Evolutionary conservation across 2,797 vertebrate species (phyloP).

Genomic region (Eremophila alpestris): DNA sequence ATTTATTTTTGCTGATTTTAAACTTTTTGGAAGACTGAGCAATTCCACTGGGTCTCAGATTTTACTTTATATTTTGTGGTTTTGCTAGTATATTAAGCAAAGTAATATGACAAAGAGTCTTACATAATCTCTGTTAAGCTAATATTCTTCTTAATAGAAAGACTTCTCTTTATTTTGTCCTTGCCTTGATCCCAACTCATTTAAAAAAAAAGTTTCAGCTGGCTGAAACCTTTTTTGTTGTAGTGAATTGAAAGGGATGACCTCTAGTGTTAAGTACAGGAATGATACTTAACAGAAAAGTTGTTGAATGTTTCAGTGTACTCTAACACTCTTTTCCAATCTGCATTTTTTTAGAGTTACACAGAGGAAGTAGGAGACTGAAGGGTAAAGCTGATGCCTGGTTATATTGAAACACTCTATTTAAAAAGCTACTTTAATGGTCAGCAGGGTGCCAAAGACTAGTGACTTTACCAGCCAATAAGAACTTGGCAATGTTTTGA

Average conservation of each 20-base stretch:
- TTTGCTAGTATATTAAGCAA: not conserved
- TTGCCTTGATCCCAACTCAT: not conserved
- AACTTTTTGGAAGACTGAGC: not conserved
- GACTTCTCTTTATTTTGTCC: not conserved
- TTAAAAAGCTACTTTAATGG: not conserved
- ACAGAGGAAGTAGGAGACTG: not conserved
- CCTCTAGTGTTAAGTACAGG: conserved; percentile 26
- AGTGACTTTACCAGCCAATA: not conserved
- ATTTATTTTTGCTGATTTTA: not conserved
- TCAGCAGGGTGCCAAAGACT: not conserved
- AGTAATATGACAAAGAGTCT: not conserved
- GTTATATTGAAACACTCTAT: not conserved
- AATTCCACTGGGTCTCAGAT: not conserved
- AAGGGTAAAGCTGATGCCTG: not conserved
- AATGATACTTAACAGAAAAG: not conserved
- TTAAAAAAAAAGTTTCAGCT: not conserved
- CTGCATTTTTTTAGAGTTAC: not conserved
- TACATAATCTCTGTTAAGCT: not conserved
- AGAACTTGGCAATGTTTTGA: not conserved
- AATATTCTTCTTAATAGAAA: not conserved
- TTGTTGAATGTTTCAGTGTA: not conserved
- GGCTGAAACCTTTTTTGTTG: not conserved
- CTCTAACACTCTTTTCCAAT: not conserved
- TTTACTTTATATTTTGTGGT: not conserved
- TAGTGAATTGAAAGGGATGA: not conserved